Base-by-base conservation (phyloP, 2,888 invertebrate genomes). In the Drosophila bunnanda region DNA sequence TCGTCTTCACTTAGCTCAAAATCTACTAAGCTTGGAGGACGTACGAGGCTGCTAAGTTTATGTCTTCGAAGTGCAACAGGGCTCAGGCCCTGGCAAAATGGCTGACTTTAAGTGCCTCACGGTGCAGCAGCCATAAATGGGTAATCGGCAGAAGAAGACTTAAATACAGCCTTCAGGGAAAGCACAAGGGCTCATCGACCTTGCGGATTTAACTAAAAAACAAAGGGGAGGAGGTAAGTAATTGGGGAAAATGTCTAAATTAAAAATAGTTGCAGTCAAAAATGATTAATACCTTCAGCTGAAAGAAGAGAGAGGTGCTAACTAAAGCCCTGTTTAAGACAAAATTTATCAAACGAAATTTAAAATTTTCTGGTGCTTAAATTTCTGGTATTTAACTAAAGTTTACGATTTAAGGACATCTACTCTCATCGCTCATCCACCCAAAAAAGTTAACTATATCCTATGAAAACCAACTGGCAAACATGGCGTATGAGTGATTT, bases 401-500 rank as follows among this genome's bases (percentile, higher is more conserved):
- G 12, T 32, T 12, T 32, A 32, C 10, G 32, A 10, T 32, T 32
- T 4, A 32, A 32, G 3, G 13, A 15, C 9, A 32, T 13, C 32
- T 3, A 34, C 6, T 15, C 5, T 8, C 50, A 50, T 50, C 20
- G 32, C 32, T 50, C 50, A 32, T 32, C 20, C 15, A 15, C 32
- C 9, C 22, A 10, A 22, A 32, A 50, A 52, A 22, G 32, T 32
- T 52, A 52, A 52, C 50, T 50, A 22, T 32, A 20, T 20, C 50
- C 25, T 15, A 25, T 25, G 15, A 44, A 25, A 44, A 44, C 44
- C 28, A n/a, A 6, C 28, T 25, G 38, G 20, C 15, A 15, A 25
- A 41, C 48, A 17, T 8, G 54, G 13, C 71, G 55, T 73, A 73
- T 80, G 48, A 43, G 53, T 38, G 38, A 69, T 69, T 54, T 66